phyloP scores from a whole-genome alignment of 1,140 invertebrate genomes.

The Acromyrmex charruanus region DNA sequence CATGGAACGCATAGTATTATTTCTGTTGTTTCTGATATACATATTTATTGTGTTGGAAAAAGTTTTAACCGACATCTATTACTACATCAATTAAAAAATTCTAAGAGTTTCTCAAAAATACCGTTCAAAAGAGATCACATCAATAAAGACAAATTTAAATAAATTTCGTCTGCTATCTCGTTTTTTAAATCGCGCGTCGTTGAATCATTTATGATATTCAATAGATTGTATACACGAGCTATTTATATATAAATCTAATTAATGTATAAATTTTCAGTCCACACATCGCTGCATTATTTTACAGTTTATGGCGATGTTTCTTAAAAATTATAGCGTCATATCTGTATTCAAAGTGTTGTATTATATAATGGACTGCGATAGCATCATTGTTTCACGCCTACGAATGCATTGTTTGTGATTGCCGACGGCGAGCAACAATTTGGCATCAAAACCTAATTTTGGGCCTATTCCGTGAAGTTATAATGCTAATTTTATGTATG shows the following conservation, averaged over 20 bases:
- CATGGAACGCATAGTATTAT: too few species aligned
- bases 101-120: background rate
- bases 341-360: background rate
- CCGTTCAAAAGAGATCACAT: background rate
- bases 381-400: background rate
- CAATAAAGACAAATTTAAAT: background rate
- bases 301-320: background rate
- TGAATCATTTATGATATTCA: background rate
- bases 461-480: background rate
- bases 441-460: background rate
- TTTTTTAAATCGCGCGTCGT: background rate
- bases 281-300: background rate
- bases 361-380: background rate
- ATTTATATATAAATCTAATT: background rate
- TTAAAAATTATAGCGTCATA: background rate
- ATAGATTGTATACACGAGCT: background rate
- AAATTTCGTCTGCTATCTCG: background rate
- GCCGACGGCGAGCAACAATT: background rate
- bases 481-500: background rate
- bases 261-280: background rate
- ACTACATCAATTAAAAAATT: background rate
- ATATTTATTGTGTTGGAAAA: background rate
- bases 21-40: background rate
- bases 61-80: background rate
- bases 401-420: background rate